These are phyloP conservation scores for Nephrocerus scutellatus DNA, from an alignment of 2,888 invertebrate species.

Conservation along the genomic window DNA sequence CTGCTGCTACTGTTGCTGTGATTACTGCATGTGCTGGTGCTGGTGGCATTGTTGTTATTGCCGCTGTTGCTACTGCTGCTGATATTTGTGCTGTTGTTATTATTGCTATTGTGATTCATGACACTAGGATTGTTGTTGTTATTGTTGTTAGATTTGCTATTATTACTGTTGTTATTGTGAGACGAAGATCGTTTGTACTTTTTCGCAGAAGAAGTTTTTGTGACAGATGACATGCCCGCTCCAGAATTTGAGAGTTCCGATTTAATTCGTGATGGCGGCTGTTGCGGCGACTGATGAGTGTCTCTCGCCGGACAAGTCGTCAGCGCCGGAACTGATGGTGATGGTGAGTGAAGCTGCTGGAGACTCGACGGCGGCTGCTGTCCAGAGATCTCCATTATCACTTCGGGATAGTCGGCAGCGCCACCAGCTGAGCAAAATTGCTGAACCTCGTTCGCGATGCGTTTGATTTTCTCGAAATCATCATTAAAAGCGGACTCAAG, in stretches of 20 bases:
- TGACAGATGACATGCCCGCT: slow-evolving; percentile 46
- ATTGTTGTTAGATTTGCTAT: slow-evolving; percentile 39
- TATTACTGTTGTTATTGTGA: slow-evolving; percentile 48
- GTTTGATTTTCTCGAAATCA: slow-evolving; percentile 77
- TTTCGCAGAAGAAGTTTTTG: slow-evolving; percentile 53
- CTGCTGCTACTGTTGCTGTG: slow-evolving; percentile 36
- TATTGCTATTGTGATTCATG: slow-evolving; percentile 32
- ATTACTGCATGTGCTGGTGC: slow-evolving; percentile 37
- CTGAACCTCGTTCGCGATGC: slow-evolving; percentile 75
- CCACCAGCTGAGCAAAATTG: slow-evolving; percentile 54
- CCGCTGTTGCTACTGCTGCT: slow-evolving; percentile 28
- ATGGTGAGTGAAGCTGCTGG: no score
- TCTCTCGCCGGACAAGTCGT: no score
- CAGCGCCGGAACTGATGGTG: no score
- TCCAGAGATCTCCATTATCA: slow-evolving; percentile 45
- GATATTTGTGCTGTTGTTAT: slow-evolving; percentile 39
- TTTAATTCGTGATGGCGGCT: slow-evolving; percentile 49
- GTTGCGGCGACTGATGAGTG: slow-evolving; percentile 20
- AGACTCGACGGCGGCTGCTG: slow-evolving; percentile 49
- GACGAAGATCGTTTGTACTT: slow-evolving; percentile 62
- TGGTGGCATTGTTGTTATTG: slow-evolving; percentile 31
- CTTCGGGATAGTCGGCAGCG: slow-evolving; percentile 43
- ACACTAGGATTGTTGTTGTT: slow-evolving; percentile 32
- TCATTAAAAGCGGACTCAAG: slow-evolving; percentile 54
- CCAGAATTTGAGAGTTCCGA: slow-evolving; percentile 56